Base-by-base conservation (phyloP, 2,888 invertebrate species). In the Halocaridina rubra region DNA sequence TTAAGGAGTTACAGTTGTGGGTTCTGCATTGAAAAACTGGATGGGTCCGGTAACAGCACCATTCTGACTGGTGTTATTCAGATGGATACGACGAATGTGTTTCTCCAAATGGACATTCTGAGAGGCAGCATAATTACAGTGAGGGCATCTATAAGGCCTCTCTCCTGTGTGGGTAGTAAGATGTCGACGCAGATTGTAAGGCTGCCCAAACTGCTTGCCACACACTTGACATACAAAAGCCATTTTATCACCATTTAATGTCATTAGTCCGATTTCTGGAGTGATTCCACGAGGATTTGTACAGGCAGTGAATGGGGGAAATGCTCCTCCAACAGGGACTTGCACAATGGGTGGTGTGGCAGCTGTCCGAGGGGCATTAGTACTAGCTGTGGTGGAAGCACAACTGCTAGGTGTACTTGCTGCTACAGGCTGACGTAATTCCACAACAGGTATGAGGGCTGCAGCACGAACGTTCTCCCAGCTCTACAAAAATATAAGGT, bases 161-260 rank as follows among this genome's bases (percentile, higher is more conserved):
- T 86, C 86, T 13, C 88, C 88, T 4, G 87, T 87, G 80, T 88
- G 88, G n/a, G 86, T 88, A 7, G 84, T 87, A 22, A 84, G 80
- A 77, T 87, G 88, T 3, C 87, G 75, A 10, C 84, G 82, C 24
- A 88, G 74, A 59, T 87, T 87, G 77, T 87, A 88, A 7, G 85
- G 84, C 64, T 86, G 86, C 22, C 86, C 88, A 59, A 88, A 88
- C 84, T 88, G 86, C 71, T 87, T 87, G 10, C 88, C 88, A 72
- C 88, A 88, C 24, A 86, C 80, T 19, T 77, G 80, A 76, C 88
- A 88, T 71, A 82, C 77, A 29, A 81, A 86, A 29, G 81, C 67
- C 32, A 81, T 81, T 46, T 84, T 84, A 24, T 84, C 82, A 27
- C 77, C 24, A 27, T 77, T 77, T n/a, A n/a, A n/a, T 7, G 82